phyloP scores from a whole-genome alignment of 2,888 invertebrate genomes.

The Antheraea assamensis region DNA sequence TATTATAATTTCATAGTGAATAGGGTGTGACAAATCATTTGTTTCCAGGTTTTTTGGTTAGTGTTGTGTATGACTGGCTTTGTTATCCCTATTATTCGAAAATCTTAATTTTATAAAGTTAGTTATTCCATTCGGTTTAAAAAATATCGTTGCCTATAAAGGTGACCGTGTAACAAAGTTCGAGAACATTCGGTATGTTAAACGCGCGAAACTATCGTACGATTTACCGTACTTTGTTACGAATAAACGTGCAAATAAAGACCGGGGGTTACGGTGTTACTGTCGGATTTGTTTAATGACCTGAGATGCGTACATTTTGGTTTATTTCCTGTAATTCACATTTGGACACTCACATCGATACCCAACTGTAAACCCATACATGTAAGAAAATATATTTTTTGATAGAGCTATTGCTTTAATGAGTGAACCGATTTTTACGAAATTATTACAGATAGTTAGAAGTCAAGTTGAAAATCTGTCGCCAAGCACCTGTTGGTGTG shows the following conservation, averaged over 20 bases:
- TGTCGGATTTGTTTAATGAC: slow-evolving; percentile 24
- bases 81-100: not conserved
- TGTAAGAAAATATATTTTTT: too few relatives aligned
- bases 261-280: slow-evolving; percentile 17
- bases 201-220: slow-evolving; percentile 49
- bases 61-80: too few relatives aligned
- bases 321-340: not conserved
- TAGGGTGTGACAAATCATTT: too few relatives aligned
- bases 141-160: slow-evolving; percentile 36
- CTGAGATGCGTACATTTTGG: not conserved
- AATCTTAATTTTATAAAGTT: not conserved
- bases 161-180: slow-evolving; percentile 34
- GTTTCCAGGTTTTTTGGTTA: too few relatives aligned
- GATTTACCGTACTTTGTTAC: slow-evolving; percentile 50
- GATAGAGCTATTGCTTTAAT: too few relatives aligned
- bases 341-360: not conserved
- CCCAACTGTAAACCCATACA: too few relatives aligned
- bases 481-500: too few relatives aligned
- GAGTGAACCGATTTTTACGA: too few relatives aligned
- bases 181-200: slow-evolving; percentile 44
- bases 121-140: not conserved
- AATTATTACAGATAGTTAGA: too few relatives aligned
- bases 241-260: slow-evolving; percentile 39
- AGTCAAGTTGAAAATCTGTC: too few relatives aligned
- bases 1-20: too few relatives aligned